Evolutionary conservation across 1,140 invertebrate species (phyloP).

Genomic region (Drusus annulatus): DNA sequence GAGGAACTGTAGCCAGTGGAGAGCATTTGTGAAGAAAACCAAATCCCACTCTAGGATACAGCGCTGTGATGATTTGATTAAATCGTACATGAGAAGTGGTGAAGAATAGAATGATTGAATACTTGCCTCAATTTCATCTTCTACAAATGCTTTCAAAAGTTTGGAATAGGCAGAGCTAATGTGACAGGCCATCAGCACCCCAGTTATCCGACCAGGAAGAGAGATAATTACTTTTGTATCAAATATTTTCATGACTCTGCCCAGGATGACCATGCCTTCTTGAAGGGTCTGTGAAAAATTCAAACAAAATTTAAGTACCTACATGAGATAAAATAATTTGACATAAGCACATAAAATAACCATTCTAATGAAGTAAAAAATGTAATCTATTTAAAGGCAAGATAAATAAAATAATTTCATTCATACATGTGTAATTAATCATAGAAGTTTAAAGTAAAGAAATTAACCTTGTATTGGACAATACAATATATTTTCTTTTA

Average conservation of each 20-base stretch:
- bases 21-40: too few relatives aligned
- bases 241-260: conserved; percentile 69
- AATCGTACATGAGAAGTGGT: too few relatives aligned
- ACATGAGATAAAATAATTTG: too few relatives aligned
- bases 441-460: too few relatives aligned
- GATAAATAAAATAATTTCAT: background rate
- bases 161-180: conserved; percentile 76
- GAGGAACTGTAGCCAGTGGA: too few relatives aligned
- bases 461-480: too few relatives aligned
- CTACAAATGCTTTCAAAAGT: conserved; percentile 71
- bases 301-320: background rate
- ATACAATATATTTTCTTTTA: too few relatives aligned
- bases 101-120: too few relatives aligned
- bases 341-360: too few relatives aligned
- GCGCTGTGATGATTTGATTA: too few relatives aligned
- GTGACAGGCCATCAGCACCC: conserved; percentile 72
- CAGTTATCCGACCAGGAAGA: conserved; percentile 74
- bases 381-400: background rate
- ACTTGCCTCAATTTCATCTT: conserved; percentile 65
- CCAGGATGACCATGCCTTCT: conserved; percentile 73
- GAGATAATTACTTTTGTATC: conserved; percentile 73
- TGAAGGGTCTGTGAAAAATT: conserved; percentile 63
- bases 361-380: background rate
- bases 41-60: too few relatives aligned
- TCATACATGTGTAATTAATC: conserved; percentile 66